These are phyloP conservation scores for Prochilodus magdalenae DNA, from an alignment of 2,113 vertebrate genomes.

Conservation along the genomic window DNA sequence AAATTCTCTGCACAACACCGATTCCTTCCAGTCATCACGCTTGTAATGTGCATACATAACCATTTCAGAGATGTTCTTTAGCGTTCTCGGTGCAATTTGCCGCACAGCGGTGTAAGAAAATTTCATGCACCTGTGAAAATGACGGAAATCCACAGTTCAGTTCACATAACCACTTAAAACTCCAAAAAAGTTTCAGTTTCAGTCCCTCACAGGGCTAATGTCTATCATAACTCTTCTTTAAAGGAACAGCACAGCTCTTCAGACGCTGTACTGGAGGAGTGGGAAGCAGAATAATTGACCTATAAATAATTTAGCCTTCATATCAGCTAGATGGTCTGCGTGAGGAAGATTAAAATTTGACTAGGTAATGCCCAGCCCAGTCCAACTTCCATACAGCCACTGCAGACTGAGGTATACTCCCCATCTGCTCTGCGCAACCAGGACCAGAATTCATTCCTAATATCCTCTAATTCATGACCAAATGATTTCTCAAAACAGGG, in stretches of 20 bases:
- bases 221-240: neutral
- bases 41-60: neutral
- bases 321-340: neutral
- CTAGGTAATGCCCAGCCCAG: constrained; percentile 7
- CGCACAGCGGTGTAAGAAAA: neutral
- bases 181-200: neutral
- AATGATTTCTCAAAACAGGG: neutral
- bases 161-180: neutral
- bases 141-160: neutral
- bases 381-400: neutral
- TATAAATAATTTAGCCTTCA: neutral
- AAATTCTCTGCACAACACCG: neutral
- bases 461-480: too few species aligned
- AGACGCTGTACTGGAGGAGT: neutral
- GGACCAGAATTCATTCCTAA: neutral
- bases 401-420: neutral
- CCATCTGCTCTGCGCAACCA: neutral
- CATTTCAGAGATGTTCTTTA: neutral
- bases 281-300: neutral
- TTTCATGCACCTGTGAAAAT: neutral
- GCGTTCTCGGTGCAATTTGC: neutral
- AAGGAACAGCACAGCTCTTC: neutral
- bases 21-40: neutral
- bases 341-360: neutral
- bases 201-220: neutral